A percentile compares a stretch with the other conserved stretches of the same genome.
These are phyloP conservation scores for Tetragonula carbonaria DNA, from an alignment of 2,888 invertebrate genomes.

Conservation along the genomic window DNA sequence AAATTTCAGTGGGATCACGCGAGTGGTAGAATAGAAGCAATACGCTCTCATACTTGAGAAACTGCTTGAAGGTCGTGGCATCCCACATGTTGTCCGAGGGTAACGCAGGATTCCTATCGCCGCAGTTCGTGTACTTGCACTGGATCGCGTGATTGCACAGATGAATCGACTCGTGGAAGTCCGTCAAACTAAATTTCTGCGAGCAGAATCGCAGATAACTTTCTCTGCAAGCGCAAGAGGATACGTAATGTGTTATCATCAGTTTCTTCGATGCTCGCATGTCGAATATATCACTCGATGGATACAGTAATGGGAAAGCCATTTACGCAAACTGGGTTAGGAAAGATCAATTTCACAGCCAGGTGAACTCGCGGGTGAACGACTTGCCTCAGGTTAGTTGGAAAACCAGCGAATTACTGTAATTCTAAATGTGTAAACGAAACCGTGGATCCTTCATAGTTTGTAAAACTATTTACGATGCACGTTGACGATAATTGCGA, in stretches of 20 bases:
- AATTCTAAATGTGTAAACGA: constrained; percentile 45
- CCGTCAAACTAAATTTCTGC: constrained; percentile 93
- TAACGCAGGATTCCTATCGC: constrained; percentile 89
- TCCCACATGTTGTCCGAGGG: constrained; percentile 99
- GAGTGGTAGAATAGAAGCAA: neutral
- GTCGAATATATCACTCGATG: neutral
- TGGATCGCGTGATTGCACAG: constrained; percentile 97
- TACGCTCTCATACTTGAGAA: constrained; percentile 75
- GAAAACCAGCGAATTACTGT: constrained; percentile 19
- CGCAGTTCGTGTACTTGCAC: constrained; percentile 91
- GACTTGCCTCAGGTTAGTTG: constrained; percentile 32
- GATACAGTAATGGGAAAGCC: constrained; percentile 27
- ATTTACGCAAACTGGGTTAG: constrained; percentile 70
- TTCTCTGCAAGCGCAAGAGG: constrained; percentile 86
- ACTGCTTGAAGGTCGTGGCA: constrained; percentile 90
- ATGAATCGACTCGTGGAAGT: constrained; percentile 96
- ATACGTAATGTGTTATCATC: neutral
- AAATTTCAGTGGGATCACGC: neutral
- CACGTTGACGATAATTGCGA: constrained; percentile 55
- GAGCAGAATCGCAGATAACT: constrained; percentile 97
- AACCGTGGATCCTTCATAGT: neutral
- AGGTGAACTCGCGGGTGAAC: constrained; percentile 31
- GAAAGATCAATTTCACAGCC: constrained; percentile 62
- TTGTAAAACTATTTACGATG: constrained; percentile 5
- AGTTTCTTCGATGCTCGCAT: neutral